Conservation (phyloP, 2,113 vertebrate species). For the Podilymbus podiceps region DNA sequence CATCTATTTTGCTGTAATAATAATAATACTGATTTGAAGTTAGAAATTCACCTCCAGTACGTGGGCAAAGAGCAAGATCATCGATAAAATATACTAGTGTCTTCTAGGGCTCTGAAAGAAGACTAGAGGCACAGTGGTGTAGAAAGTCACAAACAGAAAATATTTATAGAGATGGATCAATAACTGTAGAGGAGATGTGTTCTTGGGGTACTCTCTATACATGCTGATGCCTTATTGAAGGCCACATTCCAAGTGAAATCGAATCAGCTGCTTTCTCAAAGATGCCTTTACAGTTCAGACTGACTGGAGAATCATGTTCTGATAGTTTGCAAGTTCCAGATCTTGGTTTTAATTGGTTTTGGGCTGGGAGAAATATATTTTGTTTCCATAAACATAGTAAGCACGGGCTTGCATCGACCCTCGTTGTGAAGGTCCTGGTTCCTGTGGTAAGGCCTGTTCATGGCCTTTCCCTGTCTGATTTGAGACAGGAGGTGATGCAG, state of each 20-base stretch:
- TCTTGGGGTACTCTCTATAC: not conserved
- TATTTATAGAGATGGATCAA: not conserved
- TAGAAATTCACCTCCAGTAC: not conserved
- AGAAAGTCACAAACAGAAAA: not conserved
- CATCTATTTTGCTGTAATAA: not conserved
- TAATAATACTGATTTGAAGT: not conserved
- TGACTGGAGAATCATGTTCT: not conserved
- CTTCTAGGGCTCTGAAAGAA: not conserved
- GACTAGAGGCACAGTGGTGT: not conserved
- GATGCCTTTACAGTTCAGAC: not conserved
- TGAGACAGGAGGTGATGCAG: not conserved
- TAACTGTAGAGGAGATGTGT: not conserved
- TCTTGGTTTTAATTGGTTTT: not conserved
- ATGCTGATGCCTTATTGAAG: not conserved
- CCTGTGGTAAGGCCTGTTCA: not conserved
- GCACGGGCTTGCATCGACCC: rapidly evolving
- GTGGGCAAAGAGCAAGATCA: not conserved
- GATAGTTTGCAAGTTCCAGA: not conserved
- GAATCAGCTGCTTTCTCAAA: not conserved
- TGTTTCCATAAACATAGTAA: not conserved
- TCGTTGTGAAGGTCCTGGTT: not conserved
- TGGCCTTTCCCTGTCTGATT: rapidly evolving
- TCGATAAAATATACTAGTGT: not conserved
- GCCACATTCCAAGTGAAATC: not conserved
- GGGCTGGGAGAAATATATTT: not conserved